A percentile compares a stretch with the other conserved stretches of the same genome.
phyloP scores from a whole-genome alignment of 2,888 invertebrate species.

The Aphidius colemani region DNA sequence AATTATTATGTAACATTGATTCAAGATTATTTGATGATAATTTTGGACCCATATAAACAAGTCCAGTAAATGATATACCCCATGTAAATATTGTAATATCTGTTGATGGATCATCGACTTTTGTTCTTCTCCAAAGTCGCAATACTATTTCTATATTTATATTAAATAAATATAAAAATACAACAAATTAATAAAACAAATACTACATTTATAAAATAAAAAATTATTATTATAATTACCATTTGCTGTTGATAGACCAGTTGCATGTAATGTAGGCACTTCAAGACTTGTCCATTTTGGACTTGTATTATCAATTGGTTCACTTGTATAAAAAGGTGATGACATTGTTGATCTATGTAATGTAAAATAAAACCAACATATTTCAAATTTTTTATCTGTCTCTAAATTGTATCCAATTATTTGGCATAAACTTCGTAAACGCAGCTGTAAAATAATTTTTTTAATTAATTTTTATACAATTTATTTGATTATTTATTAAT shows the following conservation, averaged over 20 bases:
- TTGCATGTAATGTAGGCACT: conserved; percentile 65
- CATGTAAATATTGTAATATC: conserved; percentile 76
- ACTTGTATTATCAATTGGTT: conserved; percentile 71
- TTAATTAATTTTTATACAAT: conserved; percentile 21
- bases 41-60: conserved; percentile 76
- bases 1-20: conserved; percentile 70
- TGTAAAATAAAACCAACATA: conserved; percentile 75
- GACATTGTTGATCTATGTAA: conserved; percentile 81
- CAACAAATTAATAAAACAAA: conserved; percentile 9
- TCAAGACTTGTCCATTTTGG: conserved; percentile 84
- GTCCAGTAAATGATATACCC: conserved; percentile 84
- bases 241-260: conserved; percentile 57
- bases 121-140: conserved; percentile 52
- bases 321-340: conserved; percentile 84
- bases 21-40: conserved; percentile 68
- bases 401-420: conserved; percentile 70
- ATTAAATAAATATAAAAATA: conserved; percentile 37
- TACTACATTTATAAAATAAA: neutral
- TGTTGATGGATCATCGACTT: conserved; percentile 50
- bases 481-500: conserved; percentile 9
- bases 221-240: conserved; percentile 45
- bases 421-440: conserved; percentile 79
- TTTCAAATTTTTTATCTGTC: conserved; percentile 61
- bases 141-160: conserved; percentile 51
- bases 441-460: conserved; percentile 63